Conservation (phyloP, 2,888 invertebrate genomes). For the Tinea pellionella region DNA sequence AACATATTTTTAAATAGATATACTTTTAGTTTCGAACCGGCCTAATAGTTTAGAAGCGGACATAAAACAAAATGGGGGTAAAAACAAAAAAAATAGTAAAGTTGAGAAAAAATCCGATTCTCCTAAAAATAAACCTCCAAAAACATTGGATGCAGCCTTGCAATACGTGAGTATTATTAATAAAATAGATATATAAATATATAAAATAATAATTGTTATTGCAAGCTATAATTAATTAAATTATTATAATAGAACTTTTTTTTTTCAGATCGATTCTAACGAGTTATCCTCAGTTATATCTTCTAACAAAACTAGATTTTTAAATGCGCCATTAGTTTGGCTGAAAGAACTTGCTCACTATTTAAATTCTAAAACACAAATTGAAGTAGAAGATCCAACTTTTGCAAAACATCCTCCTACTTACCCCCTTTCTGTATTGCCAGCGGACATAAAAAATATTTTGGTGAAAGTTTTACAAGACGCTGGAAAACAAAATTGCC, state of each 20-base stretch:
- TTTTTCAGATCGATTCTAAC: slow-evolving; percentile 70
- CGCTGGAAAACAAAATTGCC: slow-evolving; percentile 72
- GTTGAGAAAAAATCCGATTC: slow-evolving; percentile 59
- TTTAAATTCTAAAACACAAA: slow-evolving; percentile 71
- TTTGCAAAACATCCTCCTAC: slow-evolving; percentile 65
- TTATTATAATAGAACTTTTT: too few species aligned
- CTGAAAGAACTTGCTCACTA: slow-evolving; percentile 76
- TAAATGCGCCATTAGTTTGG: slow-evolving; percentile 76
- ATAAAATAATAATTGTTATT: too few species aligned
- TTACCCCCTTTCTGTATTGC: slow-evolving; percentile 69
- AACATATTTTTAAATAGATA: neutral
- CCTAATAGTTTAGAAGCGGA: slow-evolving; percentile 74
- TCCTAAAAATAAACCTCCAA: slow-evolving; percentile 73
- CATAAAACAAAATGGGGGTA: slow-evolving; percentile 69
- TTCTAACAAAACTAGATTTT: slow-evolving; percentile 72
- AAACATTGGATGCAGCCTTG: slow-evolving; percentile 73
- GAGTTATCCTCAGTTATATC: slow-evolving; percentile 64
- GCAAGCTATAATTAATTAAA: too few species aligned
- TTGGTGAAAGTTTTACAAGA: slow-evolving; percentile 65
- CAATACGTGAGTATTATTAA: slow-evolving; percentile 55
- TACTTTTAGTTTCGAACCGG: slow-evolving; percentile 73
- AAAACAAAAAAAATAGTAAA: slow-evolving; percentile 39
- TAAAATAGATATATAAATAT: too few species aligned
- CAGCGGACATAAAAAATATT: slow-evolving; percentile 46
- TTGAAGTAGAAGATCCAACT: slow-evolving; percentile 73